phyloP scores from a whole-genome alignment of 2,888 invertebrate genomes.

The Watsonalla binaria region DNA sequence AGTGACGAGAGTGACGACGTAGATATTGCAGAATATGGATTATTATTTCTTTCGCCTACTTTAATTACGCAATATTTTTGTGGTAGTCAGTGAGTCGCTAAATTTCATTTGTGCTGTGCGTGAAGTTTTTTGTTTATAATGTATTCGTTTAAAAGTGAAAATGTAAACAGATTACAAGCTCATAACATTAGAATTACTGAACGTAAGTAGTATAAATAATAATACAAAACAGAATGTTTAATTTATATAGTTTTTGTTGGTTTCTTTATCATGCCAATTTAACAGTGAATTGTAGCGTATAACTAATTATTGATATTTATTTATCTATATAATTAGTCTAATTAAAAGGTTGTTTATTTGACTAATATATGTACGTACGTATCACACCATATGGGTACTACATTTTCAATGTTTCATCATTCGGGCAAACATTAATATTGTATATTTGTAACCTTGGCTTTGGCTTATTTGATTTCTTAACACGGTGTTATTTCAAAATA shows the following conservation, averaged over 20 bases:
- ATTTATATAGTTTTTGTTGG: not conserved
- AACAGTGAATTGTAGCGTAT: too few relatives aligned
- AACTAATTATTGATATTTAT: too few relatives aligned
- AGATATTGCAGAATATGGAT: conserved; percentile 17
- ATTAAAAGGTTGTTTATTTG: too few relatives aligned
- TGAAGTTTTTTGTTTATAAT: conserved; percentile 18
- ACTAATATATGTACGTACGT: too few relatives aligned
- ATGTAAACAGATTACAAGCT: conserved; percentile 40
- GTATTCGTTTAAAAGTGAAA: conserved; percentile 57
- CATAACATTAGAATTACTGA: conserved; percentile 54
- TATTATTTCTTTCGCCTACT: conserved; percentile 11
- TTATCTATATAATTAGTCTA: too few relatives aligned
- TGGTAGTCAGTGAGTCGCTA: not conserved
- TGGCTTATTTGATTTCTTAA: too few relatives aligned
- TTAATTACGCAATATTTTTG: conserved; percentile 9
- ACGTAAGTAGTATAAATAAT: conserved; percentile 37
- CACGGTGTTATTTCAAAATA: too few relatives aligned
- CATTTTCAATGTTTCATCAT: too few relatives aligned
- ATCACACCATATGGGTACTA: too few relatives aligned
- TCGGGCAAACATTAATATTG: too few relatives aligned
- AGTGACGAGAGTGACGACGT: conserved; percentile 39
- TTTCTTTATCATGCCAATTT: not conserved
- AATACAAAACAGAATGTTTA: not conserved
- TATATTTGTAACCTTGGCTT: too few relatives aligned
- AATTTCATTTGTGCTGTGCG: not conserved